phyloP scores from a whole-genome alignment of 2,113 vertebrate species.

The Drymodes brunneopygia region DNA sequence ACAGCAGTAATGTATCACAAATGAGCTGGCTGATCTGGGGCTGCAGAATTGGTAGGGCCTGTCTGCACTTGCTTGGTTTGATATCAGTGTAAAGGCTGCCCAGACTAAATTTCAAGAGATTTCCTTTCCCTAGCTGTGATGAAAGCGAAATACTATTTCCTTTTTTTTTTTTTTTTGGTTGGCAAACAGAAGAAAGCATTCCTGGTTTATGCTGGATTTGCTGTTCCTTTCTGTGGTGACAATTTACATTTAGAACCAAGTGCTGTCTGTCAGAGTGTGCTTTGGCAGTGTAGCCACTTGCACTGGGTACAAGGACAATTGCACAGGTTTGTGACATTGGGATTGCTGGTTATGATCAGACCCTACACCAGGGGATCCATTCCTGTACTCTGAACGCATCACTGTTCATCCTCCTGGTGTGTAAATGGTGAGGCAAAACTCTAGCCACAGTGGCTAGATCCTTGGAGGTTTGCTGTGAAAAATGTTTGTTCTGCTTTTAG shows the following conservation, averaged over 20 bases:
- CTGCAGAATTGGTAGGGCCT: not conserved
- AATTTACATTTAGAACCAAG: not conserved
- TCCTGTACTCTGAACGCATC: not conserved
- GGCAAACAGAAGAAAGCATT: not conserved
- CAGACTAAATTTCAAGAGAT: not conserved
- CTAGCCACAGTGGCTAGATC: not conserved
- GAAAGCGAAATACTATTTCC: not conserved
- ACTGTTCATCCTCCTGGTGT: not conserved
- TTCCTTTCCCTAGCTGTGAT: not conserved
- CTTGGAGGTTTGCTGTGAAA: not conserved
- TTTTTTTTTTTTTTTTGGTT: not conserved
- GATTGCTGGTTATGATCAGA: not conserved
- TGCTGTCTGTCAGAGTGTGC: not conserved
- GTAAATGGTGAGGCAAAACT: not conserved
- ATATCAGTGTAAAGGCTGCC: not conserved
- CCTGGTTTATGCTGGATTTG: slow-evolving; percentile 12
- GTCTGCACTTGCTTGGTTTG: not conserved
- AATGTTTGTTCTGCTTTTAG: not conserved
- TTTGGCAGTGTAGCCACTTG: not conserved
- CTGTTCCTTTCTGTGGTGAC: not conserved
- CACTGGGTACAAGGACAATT: not conserved
- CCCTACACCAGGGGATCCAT: not conserved
- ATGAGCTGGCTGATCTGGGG: not conserved
- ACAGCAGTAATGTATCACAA: not conserved
- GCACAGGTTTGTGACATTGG: not conserved